Conservation (phyloP, 2,113 vertebrate genomes). For the Dryoscopus gambensis region DNA sequence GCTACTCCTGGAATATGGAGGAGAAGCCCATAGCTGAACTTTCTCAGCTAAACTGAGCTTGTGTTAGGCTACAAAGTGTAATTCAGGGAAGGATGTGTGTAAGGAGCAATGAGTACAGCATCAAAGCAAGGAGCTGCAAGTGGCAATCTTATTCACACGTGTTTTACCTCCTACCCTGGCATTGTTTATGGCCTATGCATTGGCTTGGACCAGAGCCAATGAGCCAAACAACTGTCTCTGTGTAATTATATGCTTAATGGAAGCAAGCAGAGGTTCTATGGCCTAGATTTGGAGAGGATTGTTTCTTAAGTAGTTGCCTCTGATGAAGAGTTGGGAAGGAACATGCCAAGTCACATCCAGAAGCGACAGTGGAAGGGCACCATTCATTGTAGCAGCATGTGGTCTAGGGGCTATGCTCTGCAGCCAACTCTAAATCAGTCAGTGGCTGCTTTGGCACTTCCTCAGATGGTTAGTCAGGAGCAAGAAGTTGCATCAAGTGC, state of each 20-base stretch:
- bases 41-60: background rate
- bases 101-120: background rate
- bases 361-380: background rate
- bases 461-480: background rate
- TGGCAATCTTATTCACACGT: background rate
- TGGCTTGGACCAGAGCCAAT: background rate
- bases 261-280: background rate
- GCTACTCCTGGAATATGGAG: background rate
- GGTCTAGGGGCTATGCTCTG: background rate
- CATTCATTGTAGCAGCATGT: rapidly evolving
- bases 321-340: background rate
- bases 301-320: background rate
- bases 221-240: background rate
- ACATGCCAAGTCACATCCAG: background rate
- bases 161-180: background rate
- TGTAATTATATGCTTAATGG: conserved; percentile 1
- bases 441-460: background rate
- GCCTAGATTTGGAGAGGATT: background rate
- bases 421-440: background rate
- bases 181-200: background rate
- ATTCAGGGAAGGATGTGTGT: background rate
- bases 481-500: background rate
- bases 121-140: background rate
- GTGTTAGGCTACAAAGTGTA: background rate
- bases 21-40: background rate